Conservation (phyloP, 2,888 invertebrate species). For the Rhaphigaster nebulosa region DNA sequence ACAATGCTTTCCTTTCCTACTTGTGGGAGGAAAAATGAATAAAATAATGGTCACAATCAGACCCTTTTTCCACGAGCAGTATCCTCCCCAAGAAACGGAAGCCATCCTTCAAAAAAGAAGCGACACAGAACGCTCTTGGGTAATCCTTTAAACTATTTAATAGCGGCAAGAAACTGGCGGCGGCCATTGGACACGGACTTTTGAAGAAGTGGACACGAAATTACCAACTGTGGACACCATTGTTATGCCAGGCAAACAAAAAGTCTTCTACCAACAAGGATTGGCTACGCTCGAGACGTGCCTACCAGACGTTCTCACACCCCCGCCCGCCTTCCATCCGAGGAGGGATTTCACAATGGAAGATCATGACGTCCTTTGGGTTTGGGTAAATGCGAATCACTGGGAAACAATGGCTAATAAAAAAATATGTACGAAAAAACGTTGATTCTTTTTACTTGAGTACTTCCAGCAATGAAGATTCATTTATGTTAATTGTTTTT, state of each 20-base stretch:
- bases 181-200: constrained; percentile 1
- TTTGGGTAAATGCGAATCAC: background rate
- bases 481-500: no score
- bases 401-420: background rate
- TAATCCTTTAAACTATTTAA: constrained; percentile 35
- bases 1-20: no score
- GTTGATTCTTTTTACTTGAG: background rate
- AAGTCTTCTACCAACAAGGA: constrained; percentile 23
- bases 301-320: background rate
- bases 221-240: background rate
- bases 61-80: no score
- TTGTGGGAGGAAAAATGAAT: no score
- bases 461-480: no score
- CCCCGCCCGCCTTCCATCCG: background rate
- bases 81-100: background rate
- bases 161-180: background rate
- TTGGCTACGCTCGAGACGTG: background rate
- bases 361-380: no score
- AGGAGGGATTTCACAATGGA: background rate
- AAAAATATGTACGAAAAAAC: background rate
- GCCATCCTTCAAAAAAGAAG: background rate
- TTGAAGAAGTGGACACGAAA: constrained; percentile 28
- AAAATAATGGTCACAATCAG: background rate
- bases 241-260: background rate
- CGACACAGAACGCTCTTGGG: background rate